Percentiles rank a stretch among this genome's conserved stretches.
phyloP scores from a whole-genome alignment of 2,113 vertebrate species.

The Meleagris gallopavo region DNA sequence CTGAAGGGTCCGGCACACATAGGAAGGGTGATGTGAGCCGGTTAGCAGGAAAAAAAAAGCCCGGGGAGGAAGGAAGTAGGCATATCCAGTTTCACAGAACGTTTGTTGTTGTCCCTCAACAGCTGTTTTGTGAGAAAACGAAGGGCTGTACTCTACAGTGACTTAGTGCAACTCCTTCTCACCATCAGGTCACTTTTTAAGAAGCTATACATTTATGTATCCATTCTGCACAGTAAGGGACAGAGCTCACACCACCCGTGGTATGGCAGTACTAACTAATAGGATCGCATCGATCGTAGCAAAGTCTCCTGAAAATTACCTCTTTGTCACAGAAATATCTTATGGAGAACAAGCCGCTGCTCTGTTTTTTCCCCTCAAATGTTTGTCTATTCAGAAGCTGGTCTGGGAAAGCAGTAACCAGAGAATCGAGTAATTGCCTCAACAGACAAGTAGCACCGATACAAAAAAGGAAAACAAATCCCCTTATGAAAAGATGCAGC shows the following conservation, averaged over 20 bases:
- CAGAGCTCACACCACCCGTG: neutral
- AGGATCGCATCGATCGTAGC: neutral
- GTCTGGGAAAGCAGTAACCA: conserved; percentile 4
- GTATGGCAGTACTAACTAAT: neutral
- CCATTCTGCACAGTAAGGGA: neutral
- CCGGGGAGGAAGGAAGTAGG: neutral
- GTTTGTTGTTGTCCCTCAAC: neutral
- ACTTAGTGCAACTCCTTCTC: neutral
- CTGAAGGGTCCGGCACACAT: conserved; percentile 11
- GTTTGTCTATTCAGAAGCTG: neutral
- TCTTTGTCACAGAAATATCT: neutral
- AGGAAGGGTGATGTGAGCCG: neutral
- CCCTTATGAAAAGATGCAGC: neutral
- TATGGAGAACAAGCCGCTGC: neutral
- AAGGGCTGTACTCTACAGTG: neutral
- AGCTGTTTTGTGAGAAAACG: neutral
- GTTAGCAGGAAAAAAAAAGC: neutral
- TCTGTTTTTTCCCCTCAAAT: neutral
- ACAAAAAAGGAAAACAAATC: neutral
- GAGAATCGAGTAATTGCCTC: neutral
- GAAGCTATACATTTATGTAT: neutral
- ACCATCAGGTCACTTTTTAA: neutral
- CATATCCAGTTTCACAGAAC: neutral
- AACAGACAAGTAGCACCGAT: neutral
- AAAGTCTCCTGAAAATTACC: neutral